These are phyloP conservation scores for Drosophila seguyi DNA, from an alignment of 1,140 invertebrate genomes.

Conservation along the genomic window DNA sequence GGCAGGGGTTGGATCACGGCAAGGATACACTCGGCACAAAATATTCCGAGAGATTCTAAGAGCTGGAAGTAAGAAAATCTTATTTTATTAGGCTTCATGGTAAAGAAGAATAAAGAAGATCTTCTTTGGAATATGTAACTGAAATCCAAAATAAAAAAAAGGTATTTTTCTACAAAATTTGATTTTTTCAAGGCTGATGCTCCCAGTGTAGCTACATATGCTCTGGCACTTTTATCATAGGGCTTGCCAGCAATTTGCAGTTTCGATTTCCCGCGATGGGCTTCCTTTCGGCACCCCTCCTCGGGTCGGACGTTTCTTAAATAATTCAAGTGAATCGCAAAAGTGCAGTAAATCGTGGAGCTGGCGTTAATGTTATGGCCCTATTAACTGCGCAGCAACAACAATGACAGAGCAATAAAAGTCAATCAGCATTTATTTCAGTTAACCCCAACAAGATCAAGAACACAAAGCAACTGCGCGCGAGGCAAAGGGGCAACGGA, in stretches of 20 bases:
- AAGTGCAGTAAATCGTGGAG: slow-evolving; percentile 71
- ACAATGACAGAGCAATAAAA: slow-evolving; percentile 69
- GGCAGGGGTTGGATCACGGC: slow-evolving; percentile 19
- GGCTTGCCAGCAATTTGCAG: slow-evolving; percentile 71
- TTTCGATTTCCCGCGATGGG: slow-evolving; percentile 61
- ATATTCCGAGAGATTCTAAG: background rate
- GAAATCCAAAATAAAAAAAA: rapidly evolving
- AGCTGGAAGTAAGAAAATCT: no score
- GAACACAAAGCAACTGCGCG: slow-evolving; percentile 33
- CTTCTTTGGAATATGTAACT: background rate
- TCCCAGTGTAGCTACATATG: slow-evolving; percentile 47
- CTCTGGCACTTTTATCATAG: slow-evolving; percentile 60
- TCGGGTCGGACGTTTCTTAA: slow-evolving; percentile 40
- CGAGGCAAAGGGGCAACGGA: background rate
- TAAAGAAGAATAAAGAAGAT: background rate
- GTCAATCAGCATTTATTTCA: slow-evolving; percentile 81
- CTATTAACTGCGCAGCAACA: slow-evolving; percentile 61
- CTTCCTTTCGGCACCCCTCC: slow-evolving; percentile 14
- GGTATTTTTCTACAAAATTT: no score
- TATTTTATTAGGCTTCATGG: no score
- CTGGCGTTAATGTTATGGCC: slow-evolving; percentile 61
- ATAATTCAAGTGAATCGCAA: slow-evolving; percentile 60
- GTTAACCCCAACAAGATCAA: slow-evolving; percentile 67
- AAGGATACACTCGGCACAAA: slow-evolving; percentile 2
- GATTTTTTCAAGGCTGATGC: background rate